Conservation (phyloP, 2,797 vertebrate genomes). For the Labroides dimidiatus region DNA sequence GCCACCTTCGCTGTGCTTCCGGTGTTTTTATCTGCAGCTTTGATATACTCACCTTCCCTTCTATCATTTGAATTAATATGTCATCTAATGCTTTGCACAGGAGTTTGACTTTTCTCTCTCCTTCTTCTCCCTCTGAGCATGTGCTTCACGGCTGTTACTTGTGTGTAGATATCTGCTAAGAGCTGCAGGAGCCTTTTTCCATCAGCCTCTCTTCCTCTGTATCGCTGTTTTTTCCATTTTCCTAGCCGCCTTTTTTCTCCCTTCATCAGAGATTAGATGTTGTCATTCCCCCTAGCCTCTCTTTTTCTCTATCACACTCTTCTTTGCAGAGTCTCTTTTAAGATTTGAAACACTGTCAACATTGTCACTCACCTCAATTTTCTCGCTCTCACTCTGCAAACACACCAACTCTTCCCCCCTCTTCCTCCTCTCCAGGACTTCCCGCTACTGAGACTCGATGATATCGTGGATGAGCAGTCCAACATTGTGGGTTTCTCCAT, state of each 20-base stretch:
- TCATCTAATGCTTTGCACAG: slow-evolving; percentile 50
- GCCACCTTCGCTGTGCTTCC: slow-evolving; percentile 46
- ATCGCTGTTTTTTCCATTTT: slow-evolving; percentile 38
- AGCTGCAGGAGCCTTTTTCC: slow-evolving; percentile 47
- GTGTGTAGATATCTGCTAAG: slow-evolving; percentile 42
- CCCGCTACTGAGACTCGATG: slow-evolving; percentile 89
- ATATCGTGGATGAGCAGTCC: slow-evolving; percentile 90
- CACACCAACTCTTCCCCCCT: slow-evolving; percentile 5
- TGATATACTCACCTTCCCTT: slow-evolving; percentile 59
- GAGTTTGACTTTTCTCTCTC: slow-evolving; percentile 42
- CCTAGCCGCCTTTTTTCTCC: slow-evolving; percentile 21
- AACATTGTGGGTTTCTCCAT: slow-evolving; percentile 95
- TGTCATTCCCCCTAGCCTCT: slow-evolving; percentile 35
- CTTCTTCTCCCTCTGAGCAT: slow-evolving; percentile 40
- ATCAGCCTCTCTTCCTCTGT: slow-evolving; percentile 46
- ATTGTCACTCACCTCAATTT: slow-evolving; percentile 55
- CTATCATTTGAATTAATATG: slow-evolving; percentile 70
- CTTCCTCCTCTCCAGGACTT: slow-evolving; percentile 85
- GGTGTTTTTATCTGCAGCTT: slow-evolving; percentile 67
- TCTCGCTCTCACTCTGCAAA: slow-evolving; percentile 35
- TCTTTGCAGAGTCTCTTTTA: slow-evolving; percentile 46
- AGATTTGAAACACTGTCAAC: slow-evolving; percentile 60
- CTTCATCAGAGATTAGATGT: slow-evolving; percentile 54
- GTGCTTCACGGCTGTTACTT: slow-evolving; percentile 43
- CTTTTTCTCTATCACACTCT: slow-evolving; percentile 44